Evolutionary conservation across 2,113 vertebrate genomes (phyloP).

Genomic region (Chinchilla lanigera): DNA sequence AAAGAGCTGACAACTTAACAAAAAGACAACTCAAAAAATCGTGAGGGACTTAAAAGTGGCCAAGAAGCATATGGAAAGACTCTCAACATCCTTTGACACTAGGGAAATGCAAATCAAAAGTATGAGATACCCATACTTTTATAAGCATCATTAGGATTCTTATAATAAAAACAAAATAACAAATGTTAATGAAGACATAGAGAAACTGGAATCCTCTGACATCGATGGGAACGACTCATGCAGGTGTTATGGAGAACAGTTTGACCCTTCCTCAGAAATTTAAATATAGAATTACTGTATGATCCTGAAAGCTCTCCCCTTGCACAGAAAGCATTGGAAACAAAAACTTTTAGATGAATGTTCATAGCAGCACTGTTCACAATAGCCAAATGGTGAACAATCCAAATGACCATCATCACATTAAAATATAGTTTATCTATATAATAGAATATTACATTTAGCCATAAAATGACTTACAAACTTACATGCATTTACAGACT

Average conservation of each 20-base stretch:
- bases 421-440: background rate
- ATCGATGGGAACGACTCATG: background rate
- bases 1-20: background rate
- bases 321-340: background rate
- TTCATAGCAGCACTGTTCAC: background rate
- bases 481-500: background rate
- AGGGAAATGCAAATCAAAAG: background rate
- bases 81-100: background rate
- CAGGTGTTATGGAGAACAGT: background rate
- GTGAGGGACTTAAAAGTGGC: background rate
- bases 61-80: background rate
- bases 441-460: background rate
- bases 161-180: conserved; percentile 19
- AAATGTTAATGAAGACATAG: background rate
- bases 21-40: background rate
- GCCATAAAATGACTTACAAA: background rate
- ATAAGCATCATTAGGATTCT: background rate
- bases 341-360: background rate
- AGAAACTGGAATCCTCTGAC: background rate
- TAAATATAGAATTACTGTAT: conserved; percentile 9
- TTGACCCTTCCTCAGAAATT: background rate
- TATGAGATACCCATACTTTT: background rate
- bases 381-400: background rate
- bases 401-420: background rate
- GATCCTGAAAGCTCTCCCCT: background rate